phyloP scores from a whole-genome alignment of 2,113 vertebrate species.

The Hemiscyllium ocellatum region DNA sequence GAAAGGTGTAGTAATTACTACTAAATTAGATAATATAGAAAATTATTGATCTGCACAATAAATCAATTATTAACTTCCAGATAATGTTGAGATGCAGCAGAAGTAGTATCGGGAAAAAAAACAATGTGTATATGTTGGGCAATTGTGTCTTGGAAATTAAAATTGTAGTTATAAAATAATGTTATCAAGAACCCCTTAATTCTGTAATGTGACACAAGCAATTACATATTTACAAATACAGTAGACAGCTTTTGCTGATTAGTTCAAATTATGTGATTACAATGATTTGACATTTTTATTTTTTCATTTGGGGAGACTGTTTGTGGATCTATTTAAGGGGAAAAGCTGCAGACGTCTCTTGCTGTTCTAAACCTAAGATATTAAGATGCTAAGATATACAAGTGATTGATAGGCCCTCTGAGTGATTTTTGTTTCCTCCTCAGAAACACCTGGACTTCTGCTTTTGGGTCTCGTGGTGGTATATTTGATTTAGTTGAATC shows the following conservation, averaged over 20 bases:
- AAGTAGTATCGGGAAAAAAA: not conserved
- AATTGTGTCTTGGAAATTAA: conserved; percentile 6
- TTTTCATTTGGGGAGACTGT: not conserved
- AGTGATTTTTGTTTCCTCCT: not conserved
- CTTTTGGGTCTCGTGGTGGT: not conserved
- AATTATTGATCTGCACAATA: not conserved
- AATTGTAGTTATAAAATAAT: not conserved
- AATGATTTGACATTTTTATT: not conserved
- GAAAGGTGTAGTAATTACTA: conserved; percentile 24
- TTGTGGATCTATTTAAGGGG: not conserved
- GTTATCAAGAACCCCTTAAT: not conserved
- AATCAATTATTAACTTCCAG: not conserved
- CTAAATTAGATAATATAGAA: not conserved
- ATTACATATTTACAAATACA: not conserved
- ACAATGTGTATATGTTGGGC: not conserved
- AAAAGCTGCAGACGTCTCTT: not conserved
- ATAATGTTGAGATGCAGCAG: not conserved
- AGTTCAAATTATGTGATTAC: not conserved
- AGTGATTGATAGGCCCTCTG: not conserved
- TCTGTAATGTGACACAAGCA: too few species aligned
- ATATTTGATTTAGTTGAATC: not conserved
- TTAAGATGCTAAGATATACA: too few species aligned
- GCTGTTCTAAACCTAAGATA: not conserved
- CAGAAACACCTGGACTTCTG: not conserved
- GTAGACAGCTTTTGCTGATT: not conserved